Conservation (phyloP, 2,113 vertebrate genomes). For the Herpetotheres cachinnans region DNA sequence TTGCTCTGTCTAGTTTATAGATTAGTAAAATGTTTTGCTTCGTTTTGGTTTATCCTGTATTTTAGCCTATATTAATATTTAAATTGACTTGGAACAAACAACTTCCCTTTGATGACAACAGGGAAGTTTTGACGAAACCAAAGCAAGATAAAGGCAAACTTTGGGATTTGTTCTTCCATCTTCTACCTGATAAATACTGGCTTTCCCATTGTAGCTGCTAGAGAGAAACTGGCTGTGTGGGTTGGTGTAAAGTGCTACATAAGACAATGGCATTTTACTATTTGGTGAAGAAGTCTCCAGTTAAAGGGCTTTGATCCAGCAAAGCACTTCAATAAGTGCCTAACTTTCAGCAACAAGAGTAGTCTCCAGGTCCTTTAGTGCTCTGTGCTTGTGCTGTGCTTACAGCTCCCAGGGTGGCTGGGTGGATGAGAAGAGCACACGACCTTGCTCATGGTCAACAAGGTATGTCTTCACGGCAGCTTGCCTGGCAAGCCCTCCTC, state of each 20-base stretch:
- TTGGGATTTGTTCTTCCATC: not conserved
- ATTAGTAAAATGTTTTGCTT: conserved; percentile 10
- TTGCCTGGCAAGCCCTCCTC: not conserved
- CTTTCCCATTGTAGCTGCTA: not conserved
- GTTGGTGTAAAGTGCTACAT: not conserved
- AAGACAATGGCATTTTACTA: not conserved
- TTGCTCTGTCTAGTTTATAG: not conserved
- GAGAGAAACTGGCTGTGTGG: not conserved
- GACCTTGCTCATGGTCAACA: rapidly evolving
- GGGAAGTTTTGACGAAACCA: not conserved
- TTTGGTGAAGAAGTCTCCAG: not conserved
- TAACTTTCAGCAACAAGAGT: not conserved
- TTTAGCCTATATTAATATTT: conserved; percentile 20
- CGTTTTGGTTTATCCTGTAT: not conserved
- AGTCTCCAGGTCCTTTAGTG: not conserved
- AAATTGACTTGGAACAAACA: not conserved
- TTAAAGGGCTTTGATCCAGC: not conserved
- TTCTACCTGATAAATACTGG: not conserved
- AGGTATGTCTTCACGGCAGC: not conserved
- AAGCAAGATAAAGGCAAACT: not conserved
- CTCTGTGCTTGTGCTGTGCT: not conserved
- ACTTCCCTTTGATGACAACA: not conserved
- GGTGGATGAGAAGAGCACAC: not conserved
- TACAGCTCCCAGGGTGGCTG: not conserved
- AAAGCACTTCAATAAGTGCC: not conserved